Conservation (phyloP, 2,797 vertebrate species). For the Neosilurus mollespiculum region DNA sequence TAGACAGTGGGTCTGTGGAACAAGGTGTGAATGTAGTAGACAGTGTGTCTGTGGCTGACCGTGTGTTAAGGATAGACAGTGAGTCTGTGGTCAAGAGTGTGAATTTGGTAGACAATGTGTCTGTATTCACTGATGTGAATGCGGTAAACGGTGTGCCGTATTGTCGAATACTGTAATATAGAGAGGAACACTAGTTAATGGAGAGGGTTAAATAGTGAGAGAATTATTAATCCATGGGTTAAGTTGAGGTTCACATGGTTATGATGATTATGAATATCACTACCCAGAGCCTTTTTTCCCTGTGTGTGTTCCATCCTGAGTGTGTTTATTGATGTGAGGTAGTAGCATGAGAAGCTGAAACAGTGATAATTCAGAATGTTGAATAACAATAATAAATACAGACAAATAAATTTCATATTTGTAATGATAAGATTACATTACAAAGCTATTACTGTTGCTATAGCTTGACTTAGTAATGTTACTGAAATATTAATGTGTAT, state of each 20-base stretch:
- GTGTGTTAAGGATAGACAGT: too few species aligned
- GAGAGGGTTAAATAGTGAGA: not conserved
- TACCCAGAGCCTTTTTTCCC: not conserved
- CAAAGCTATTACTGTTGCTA: not conserved
- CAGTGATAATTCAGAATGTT: not conserved
- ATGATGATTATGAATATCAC: not conserved
- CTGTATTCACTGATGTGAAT: not conserved
- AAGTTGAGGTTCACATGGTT: not conserved
- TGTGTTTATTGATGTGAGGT: not conserved
- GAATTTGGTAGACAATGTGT: too few species aligned
- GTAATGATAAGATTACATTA: not conserved
- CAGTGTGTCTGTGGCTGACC: too few species aligned
- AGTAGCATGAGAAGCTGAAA: not conserved
- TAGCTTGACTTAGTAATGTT: not conserved
- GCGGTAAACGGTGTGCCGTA: not conserved
- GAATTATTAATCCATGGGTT: not conserved
- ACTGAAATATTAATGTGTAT: not conserved
- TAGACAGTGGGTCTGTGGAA: too few species aligned
- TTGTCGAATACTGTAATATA: not conserved
- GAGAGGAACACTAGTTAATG: not conserved
- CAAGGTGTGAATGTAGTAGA: too few species aligned
- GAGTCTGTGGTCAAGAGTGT: too few species aligned
- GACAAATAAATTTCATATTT: not conserved
- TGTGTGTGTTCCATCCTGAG: not conserved
- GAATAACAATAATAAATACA: not conserved